Percentiles rank a stretch among this genome's conserved stretches.
Evolutionary conservation across 2,797 vertebrate species (phyloP).

Genomic region (Premnoplex brunnescens): DNA sequence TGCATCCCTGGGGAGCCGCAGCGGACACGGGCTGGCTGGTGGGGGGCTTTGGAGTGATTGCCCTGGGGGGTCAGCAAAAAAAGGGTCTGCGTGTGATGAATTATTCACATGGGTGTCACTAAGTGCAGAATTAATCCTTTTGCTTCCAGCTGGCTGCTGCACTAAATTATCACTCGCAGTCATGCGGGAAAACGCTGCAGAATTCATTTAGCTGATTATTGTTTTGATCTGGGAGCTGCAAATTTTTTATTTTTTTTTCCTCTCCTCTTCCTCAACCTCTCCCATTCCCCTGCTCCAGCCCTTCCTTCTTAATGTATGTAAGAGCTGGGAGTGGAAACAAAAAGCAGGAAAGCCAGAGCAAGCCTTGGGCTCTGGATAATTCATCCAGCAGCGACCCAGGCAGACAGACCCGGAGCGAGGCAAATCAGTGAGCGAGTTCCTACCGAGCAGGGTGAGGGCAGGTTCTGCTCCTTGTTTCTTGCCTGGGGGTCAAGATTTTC

Average conservation of each 20-base stretch:
- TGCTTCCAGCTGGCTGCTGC: conserved; percentile 87
- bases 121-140: conserved; percentile 90
- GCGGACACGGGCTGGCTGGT: conserved; percentile 30
- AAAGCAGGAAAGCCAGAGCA: background rate
- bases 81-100: conserved; percentile 72
- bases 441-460: background rate
- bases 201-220: conserved; percentile 89
- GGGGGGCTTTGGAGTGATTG: conserved; percentile 46
- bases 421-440: background rate
- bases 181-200: conserved; percentile 86
- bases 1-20: background rate
- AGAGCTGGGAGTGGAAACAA: conserved; percentile 38
- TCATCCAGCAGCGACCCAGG: background rate
- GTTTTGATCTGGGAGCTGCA: conserved; percentile 73
- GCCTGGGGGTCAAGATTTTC: background rate
- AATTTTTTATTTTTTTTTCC: background rate
- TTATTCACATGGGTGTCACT: conserved; percentile 81
- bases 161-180: conserved; percentile 88
- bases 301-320: background rate
- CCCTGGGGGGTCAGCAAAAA: conserved; percentile 64
- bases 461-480: background rate
- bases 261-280: background rate
- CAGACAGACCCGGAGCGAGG: background rate
- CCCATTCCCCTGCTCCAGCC: background rate
- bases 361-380: background rate